These are phyloP conservation scores for Ctenomys sociabilis DNA, from an alignment of 2,113 vertebrate genomes.

Conservation along the genomic window DNA sequence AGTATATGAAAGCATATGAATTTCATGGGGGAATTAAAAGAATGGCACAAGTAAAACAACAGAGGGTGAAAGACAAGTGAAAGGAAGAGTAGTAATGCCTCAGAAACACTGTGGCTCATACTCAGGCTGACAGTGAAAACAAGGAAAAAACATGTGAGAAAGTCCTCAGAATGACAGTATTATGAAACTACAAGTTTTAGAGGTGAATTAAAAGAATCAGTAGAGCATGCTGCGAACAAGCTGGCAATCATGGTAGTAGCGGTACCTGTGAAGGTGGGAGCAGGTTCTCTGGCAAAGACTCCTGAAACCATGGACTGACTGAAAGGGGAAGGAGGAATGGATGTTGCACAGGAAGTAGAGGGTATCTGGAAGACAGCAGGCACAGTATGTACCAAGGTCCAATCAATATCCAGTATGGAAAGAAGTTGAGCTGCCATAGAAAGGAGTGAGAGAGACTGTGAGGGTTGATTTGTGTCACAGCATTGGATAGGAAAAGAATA, in stretches of 20 bases:
- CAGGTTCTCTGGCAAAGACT: background rate
- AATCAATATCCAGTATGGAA: background rate
- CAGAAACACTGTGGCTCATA: background rate
- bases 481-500: background rate
- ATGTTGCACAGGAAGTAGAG: background rate
- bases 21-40: background rate
- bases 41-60: background rate
- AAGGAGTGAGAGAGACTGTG: background rate
- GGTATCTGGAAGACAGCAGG: background rate
- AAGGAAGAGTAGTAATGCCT: background rate
- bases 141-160: background rate
- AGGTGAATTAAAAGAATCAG: background rate
- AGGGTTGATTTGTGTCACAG: fast-evolving
- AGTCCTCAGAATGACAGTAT: fast-evolving
- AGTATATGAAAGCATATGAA: background rate
- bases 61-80: background rate
- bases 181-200: too few relatives aligned
- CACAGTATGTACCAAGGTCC: fast-evolving
- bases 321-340: too few relatives aligned
- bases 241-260: background rate
- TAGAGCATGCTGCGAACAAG: fast-evolving
- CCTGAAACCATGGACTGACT: fast-evolving
- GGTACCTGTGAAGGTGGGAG: background rate
- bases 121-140: background rate
- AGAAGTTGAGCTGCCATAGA: background rate